Conservation (phyloP, 2,888 invertebrate species). For the Alviniconcha strummeri region DNA sequence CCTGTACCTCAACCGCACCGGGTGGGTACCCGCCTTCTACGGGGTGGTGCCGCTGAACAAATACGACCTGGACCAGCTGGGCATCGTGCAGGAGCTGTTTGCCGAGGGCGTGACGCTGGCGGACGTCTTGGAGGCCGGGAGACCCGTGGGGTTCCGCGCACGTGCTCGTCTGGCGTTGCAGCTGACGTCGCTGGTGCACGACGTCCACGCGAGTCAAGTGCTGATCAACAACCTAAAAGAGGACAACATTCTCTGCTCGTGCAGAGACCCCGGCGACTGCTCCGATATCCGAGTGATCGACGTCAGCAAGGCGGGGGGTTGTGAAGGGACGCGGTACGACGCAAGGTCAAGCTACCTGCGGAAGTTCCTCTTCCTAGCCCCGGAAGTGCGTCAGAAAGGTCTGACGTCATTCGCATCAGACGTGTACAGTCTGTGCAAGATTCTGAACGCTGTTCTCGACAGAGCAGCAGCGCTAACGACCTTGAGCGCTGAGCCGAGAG, state of each 20-base stretch:
- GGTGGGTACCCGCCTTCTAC: slow-evolving; percentile 22
- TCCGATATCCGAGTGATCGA: slow-evolving; percentile 12
- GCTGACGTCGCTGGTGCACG: slow-evolving; percentile 19
- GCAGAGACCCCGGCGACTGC: not conserved
- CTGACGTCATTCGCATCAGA: slow-evolving; percentile 16
- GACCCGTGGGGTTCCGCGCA: not conserved
- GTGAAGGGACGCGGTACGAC: slow-evolving; percentile 2
- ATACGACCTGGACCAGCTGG: not conserved
- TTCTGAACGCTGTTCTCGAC: slow-evolving; percentile 3
- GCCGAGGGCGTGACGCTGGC: slow-evolving; percentile 13
- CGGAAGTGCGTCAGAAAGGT: slow-evolving; percentile 22
- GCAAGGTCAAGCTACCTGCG: not conserved
- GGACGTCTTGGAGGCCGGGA: not conserved
- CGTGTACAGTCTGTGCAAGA: slow-evolving; percentile 14
- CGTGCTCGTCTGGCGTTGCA: not conserved
- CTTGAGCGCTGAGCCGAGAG: not conserved
- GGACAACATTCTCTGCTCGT: slow-evolving; percentile 19
- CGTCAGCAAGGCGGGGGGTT: not conserved
- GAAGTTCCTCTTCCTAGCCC: slow-evolving; percentile 4
- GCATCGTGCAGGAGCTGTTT: slow-evolving; percentile 28
- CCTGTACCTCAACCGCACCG: slow-evolving; percentile 7
- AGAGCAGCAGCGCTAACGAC: not conserved
- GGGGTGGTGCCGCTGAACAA: slow-evolving; percentile 7
- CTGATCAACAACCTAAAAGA: slow-evolving; percentile 25
- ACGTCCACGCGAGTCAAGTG: slow-evolving; percentile 22